These are phyloP conservation scores for Trachymyrmex cornetzi DNA, from an alignment of 1,140 invertebrate species.

Conservation along the genomic window DNA sequence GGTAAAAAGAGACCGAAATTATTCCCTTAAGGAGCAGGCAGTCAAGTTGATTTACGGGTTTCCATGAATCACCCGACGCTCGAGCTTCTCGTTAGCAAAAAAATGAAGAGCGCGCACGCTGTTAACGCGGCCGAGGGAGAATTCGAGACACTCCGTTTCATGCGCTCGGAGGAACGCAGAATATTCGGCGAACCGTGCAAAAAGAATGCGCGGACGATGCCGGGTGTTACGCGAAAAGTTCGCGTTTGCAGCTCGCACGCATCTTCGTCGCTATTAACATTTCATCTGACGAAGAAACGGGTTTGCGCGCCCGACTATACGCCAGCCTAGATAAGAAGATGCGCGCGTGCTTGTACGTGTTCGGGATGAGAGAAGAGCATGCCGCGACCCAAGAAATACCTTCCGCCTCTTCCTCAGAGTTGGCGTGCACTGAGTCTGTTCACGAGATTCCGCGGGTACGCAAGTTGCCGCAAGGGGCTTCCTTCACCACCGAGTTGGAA, in stretches of 20 bases:
- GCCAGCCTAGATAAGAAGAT: not conserved
- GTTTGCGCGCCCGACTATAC: constrained; percentile 34
- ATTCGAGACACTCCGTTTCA: constrained; percentile 47
- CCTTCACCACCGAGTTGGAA: constrained; percentile 72
- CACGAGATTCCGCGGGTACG: constrained; percentile 72
- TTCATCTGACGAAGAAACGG: constrained; percentile 77
- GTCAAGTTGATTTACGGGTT: constrained; percentile 66
- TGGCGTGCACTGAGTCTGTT: constrained; percentile 60
- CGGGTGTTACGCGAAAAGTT: constrained; percentile 44
- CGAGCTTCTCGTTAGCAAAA: constrained; percentile 62
- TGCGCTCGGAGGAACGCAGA: constrained; percentile 26
- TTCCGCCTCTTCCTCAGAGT: not conserved
- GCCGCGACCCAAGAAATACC: constrained; percentile 36
- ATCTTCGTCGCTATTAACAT: constrained; percentile 78
- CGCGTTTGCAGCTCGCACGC: constrained; percentile 36
- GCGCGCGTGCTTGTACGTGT: constrained; percentile 48
- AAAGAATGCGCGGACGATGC: constrained; percentile 39
- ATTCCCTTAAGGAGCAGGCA: constrained; percentile 63
- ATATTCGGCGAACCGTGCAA: constrained; percentile 30
- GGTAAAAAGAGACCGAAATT: constrained; percentile 63
- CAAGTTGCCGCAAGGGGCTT: constrained; percentile 73
- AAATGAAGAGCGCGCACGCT: constrained; percentile 51
- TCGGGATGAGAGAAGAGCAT: constrained; percentile 32
- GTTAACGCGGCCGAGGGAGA: constrained; percentile 43
- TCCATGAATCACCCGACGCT: constrained; percentile 60